These are phyloP conservation scores for Chelidonichthys spinosus DNA, from an alignment of 2,797 vertebrate genomes.

Conservation along the genomic window DNA sequence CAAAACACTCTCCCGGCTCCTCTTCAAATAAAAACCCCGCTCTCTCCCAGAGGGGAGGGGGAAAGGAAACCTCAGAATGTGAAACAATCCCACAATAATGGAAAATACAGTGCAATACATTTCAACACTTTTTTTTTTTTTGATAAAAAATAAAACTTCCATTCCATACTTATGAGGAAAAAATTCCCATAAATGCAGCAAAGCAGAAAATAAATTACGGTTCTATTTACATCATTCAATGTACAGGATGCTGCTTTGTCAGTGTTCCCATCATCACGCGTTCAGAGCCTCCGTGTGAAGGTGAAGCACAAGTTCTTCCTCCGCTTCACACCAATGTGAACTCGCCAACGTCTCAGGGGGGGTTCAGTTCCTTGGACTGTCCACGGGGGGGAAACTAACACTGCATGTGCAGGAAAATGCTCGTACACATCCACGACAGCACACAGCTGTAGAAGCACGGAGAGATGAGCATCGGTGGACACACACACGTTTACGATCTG, in stretches of 20 bases:
- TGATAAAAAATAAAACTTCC: constrained; percentile 75
- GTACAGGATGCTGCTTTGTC: constrained; percentile 62
- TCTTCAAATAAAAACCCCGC: constrained; percentile 58
- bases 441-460: constrained; percentile 50
- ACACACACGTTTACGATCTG: constrained; percentile 49
- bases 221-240: constrained; percentile 78
- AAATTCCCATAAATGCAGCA: constrained; percentile 72
- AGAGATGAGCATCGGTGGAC: constrained; percentile 52
- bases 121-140: constrained; percentile 66
- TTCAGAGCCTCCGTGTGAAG: constrained; percentile 43
- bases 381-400: constrained; percentile 39
- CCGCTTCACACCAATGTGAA: constrained; percentile 36
- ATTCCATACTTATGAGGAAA: constrained; percentile 70
- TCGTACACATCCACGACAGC: constrained; percentile 49
- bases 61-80: constrained; percentile 48
- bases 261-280: constrained; percentile 48
- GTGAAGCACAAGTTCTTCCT: constrained; percentile 43
- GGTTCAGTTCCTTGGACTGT: constrained; percentile 41
- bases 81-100: constrained; percentile 52
- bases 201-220: constrained; percentile 79
- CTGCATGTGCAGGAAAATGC: constrained; percentile 42
- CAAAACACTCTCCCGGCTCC: constrained; percentile 47
- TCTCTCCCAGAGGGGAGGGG: constrained; percentile 25
- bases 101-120: constrained; percentile 77
- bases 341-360: constrained; percentile 17